Conservation (phyloP, 2,797 vertebrate species). For the Lacerta agilis region DNA sequence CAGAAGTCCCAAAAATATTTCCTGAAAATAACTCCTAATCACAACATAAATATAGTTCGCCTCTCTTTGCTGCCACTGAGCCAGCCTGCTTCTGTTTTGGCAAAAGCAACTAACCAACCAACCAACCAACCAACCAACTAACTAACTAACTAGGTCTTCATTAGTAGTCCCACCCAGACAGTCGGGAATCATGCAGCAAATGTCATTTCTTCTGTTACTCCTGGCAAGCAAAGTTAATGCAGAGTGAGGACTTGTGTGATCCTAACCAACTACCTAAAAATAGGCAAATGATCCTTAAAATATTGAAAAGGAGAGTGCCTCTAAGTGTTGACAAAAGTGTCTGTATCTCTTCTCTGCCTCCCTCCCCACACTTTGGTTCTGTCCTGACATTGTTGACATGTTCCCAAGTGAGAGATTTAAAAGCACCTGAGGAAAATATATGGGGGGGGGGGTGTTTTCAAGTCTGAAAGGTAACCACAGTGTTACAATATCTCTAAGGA, state of each 20-base stretch:
- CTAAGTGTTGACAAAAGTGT: neutral
- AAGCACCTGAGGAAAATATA: neutral
- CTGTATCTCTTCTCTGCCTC: too few species aligned
- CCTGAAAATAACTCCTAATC: neutral
- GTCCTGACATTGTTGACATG: neutral
- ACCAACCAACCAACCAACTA: too few species aligned
- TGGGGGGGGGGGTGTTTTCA: neutral
- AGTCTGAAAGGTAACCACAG: neutral
- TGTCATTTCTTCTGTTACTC: neutral
- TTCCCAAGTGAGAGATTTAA: neutral
- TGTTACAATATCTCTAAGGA: neutral
- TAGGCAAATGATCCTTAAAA: neutral
- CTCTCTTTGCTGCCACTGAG: neutral
- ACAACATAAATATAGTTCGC: neutral
- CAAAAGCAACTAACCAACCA: too few species aligned
- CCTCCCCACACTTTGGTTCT: neutral
- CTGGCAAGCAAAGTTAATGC: neutral
- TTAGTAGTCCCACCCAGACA: too few species aligned
- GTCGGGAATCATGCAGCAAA: too few species aligned
- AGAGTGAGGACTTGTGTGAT: neutral
- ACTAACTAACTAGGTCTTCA: too few species aligned
- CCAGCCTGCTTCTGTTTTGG: too few species aligned
- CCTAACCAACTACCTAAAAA: neutral
- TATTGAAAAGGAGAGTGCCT: neutral
- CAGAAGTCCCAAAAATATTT: neutral